These are phyloP conservation scores for Cecidostiba fungosa DNA, from an alignment of 2,888 invertebrate genomes.

Conservation along the genomic window DNA sequence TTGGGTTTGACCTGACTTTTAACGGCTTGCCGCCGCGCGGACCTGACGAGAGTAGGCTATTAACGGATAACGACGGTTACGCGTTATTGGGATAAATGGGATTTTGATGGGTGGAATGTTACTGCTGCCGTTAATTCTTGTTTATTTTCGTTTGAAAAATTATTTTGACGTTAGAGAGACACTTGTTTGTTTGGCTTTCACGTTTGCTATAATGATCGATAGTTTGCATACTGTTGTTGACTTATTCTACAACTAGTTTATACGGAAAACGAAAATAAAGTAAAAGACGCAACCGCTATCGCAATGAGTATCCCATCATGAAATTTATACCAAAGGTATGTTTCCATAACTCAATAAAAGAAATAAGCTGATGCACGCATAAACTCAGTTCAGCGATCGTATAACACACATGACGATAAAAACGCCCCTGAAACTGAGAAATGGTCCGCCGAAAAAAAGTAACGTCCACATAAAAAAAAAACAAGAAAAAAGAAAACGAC, in stretches of 20 bases:
- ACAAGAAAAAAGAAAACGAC: background rate
- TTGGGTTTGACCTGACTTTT: slow-evolving; percentile 13
- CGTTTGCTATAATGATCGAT: no score
- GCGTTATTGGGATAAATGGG: slow-evolving; percentile 8
- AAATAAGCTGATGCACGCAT: slow-evolving; percentile 15
- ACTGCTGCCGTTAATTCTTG: background rate
- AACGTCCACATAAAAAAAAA: background rate
- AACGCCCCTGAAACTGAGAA: slow-evolving; percentile 17
- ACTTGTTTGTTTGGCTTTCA: background rate
- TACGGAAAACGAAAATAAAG: background rate
- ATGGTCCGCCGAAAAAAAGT: background rate
- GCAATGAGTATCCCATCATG: no score
- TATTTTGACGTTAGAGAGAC: background rate
- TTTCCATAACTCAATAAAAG: background rate
- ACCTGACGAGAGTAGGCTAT: background rate
- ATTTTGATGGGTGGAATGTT: background rate
- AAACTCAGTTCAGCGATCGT: background rate
- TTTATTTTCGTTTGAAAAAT: background rate
- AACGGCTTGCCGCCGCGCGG: background rate
- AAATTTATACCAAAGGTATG: no score
- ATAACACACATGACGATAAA: background rate
- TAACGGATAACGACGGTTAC: background rate
- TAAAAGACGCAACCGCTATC: background rate
- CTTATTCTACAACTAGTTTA: no score
- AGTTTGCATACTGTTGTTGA: no score